A percentile compares a stretch with the other conserved stretches of the same genome.
Evolutionary conservation across 2,797 vertebrate genomes (phyloP).

Genomic region (Corythornis leucogaster): DNA sequence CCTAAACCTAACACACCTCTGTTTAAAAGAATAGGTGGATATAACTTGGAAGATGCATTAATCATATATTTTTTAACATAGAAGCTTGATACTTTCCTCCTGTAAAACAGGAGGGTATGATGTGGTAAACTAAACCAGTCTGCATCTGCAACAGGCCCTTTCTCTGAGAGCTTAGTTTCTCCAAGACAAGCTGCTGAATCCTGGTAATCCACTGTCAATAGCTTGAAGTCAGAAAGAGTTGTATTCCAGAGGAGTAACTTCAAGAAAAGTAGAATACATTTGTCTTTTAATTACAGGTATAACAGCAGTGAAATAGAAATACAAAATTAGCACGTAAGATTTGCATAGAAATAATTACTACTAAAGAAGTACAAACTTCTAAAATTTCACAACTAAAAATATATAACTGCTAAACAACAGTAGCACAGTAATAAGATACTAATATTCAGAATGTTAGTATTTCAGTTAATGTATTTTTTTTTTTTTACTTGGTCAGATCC

Average conservation of each 20-base stretch:
- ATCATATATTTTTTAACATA: not conserved
- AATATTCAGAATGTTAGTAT: constrained; percentile 18
- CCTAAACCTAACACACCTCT: not conserved
- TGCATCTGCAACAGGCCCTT: not conserved
- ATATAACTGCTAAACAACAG: constrained; percentile 34
- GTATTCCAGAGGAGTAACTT: constrained; percentile 29
- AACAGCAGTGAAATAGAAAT: constrained; percentile 48
- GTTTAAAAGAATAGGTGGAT: not conserved
- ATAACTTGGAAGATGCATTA: not conserved
- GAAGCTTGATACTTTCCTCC: not conserved
- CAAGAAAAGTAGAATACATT: constrained; percentile 18
- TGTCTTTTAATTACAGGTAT: constrained; percentile 57
- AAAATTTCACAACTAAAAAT: constrained; percentile 41
- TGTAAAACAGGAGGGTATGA: not conserved
- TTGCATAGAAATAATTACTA: constrained; percentile 67
- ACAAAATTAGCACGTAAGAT: constrained; percentile 49
- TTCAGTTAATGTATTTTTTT: not conserved
- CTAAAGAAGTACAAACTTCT: constrained; percentile 55
- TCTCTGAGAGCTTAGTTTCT: not conserved
- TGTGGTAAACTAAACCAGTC: not conserved
- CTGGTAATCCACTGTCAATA: not conserved
- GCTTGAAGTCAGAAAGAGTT: not conserved
- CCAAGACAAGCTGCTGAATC: not conserved
- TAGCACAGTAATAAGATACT: constrained; percentile 28
- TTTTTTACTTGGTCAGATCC: not conserved